These are phyloP conservation scores for Rambutsinella grinnellia DNA, from an alignment of 2,888 invertebrate genomes.

Conservation along the genomic window DNA sequence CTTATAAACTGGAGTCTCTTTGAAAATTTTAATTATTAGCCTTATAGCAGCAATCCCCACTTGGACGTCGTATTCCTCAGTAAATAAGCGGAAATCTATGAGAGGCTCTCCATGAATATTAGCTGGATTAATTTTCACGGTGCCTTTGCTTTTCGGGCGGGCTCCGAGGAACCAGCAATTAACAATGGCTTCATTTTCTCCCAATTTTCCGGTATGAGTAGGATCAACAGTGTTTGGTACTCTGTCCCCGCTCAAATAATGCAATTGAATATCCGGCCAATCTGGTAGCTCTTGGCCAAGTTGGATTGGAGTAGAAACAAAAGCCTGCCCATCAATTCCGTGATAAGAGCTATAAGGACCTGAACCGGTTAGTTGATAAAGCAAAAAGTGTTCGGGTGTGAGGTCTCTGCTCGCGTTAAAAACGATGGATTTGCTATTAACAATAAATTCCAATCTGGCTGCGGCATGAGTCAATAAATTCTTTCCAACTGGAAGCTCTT, in stretches of 20 bases:
- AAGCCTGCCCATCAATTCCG: slow-evolving; percentile 22
- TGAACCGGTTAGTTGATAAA: slow-evolving; percentile 1
- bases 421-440: slow-evolving; percentile 6
- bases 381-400: slow-evolving; percentile 15
- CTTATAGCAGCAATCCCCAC: not conserved
- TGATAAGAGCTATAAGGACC: slow-evolving; percentile 21
- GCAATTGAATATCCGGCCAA: slow-evolving; percentile 47
- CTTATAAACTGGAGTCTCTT: not conserved
- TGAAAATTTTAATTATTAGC: not conserved
- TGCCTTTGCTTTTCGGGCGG: not conserved
- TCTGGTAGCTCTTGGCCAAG: slow-evolving; percentile 4
- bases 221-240: not conserved
- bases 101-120: not conserved
- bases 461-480: slow-evolving; percentile 33
- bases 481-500: slow-evolving; percentile 35
- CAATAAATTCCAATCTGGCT: slow-evolving; percentile 8
- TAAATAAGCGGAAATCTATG: not conserved
- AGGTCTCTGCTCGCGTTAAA: slow-evolving; percentile 20
- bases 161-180: not conserved
- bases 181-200: not conserved
- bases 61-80: not conserved
- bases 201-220: not conserved
- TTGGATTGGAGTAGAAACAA: slow-evolving; percentile 17
- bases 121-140: not conserved
- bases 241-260: not conserved